A percentile compares a stretch with the other conserved stretches of the same genome.
These are phyloP conservation scores for Merodon equestris DNA, from an alignment of 2,888 invertebrate species.

Conservation along the genomic window DNA sequence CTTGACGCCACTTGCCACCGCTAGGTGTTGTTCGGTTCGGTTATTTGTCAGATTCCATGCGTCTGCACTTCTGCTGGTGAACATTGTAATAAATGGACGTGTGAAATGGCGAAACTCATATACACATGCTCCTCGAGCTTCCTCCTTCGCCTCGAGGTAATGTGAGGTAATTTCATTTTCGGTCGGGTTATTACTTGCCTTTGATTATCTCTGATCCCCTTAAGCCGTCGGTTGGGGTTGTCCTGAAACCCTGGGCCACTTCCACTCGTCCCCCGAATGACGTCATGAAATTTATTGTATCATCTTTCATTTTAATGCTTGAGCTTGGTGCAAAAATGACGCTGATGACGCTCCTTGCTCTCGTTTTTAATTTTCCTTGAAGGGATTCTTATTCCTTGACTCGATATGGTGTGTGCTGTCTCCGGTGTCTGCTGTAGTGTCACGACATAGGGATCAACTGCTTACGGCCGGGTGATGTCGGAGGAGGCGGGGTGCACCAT, in stretches of 20 bases:
- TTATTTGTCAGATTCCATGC: constrained; percentile 61
- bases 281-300: constrained; percentile 62
- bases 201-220: constrained; percentile 42
- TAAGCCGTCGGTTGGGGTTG: constrained; percentile 1
- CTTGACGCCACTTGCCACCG: not conserved
- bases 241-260: constrained; percentile 1
- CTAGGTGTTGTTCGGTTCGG: not conserved
- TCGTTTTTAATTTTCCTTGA: constrained; percentile 65
- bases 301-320: constrained; percentile 65
- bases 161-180: constrained; percentile 40
- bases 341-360: constrained; percentile 54
- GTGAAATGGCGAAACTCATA: not conserved
- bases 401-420: not conserved
- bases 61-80: constrained; percentile 31
- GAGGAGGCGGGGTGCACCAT: not conserved
- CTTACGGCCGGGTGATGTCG: not conserved
- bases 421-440: constrained; percentile 27
- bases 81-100: constrained; percentile 1
- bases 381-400: constrained; percentile 46
- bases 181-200: constrained; percentile 37
- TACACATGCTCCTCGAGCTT: no score
- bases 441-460: constrained; percentile 57
- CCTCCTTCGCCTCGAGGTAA: not conserved
- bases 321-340: constrained; percentile 42
- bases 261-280: constrained; percentile 39